Conservation (phyloP, 1,140 invertebrate genomes). For the Heliconius hermathena region DNA sequence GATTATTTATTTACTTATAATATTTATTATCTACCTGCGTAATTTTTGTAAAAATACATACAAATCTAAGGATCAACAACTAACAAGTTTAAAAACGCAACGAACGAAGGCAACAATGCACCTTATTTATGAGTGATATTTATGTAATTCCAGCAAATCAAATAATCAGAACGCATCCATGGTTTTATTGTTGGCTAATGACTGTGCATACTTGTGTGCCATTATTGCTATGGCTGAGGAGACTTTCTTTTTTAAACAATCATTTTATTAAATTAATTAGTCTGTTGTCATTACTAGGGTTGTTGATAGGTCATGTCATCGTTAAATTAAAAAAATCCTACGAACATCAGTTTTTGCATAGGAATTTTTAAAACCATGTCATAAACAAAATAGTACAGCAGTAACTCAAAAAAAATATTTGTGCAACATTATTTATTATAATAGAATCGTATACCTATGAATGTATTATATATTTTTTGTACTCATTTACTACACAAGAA, state of each 20-base stretch:
- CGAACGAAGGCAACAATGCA: not conserved
- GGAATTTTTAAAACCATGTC: not conserved
- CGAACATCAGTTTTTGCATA: not conserved
- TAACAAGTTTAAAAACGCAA: not conserved
- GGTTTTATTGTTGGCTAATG: conserved; percentile 40
- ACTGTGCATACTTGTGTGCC: conserved; percentile 37
- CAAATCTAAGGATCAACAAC: too few relatives aligned
- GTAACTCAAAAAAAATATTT: too few relatives aligned
- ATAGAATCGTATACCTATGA: too few relatives aligned
- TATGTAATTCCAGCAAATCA: not conserved
- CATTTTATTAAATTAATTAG: conserved; percentile 42
- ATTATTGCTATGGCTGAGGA: conserved; percentile 37
- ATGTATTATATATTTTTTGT: not conserved
- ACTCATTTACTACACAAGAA: not conserved
- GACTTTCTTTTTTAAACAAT: conserved; percentile 23
- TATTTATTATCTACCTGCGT: too few relatives aligned
- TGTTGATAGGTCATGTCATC: not conserved
- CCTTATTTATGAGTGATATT: not conserved
- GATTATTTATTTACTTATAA: too few relatives aligned
- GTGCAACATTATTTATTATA: too few relatives aligned
- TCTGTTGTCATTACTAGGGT: conserved; percentile 34
- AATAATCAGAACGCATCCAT: conserved; percentile 31
- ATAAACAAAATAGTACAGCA: not conserved
- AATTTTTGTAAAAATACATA: too few relatives aligned
- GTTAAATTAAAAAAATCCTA: not conserved